Conservation (phyloP, 1,140 invertebrate species). For the Drosophila saltans region DNA sequence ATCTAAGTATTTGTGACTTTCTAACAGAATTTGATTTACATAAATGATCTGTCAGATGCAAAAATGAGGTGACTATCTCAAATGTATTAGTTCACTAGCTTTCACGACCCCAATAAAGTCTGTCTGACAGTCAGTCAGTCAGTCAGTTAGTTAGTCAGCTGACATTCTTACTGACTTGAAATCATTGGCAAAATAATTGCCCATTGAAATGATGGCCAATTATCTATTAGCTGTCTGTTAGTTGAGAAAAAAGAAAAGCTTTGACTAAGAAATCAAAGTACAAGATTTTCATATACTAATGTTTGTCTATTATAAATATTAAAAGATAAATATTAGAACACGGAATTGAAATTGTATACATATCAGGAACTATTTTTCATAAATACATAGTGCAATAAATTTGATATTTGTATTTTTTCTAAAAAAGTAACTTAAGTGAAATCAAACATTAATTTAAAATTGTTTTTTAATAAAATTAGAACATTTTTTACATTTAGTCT, state of each 20-base stretch:
- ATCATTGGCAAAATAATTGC: constrained; percentile 51
- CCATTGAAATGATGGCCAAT: constrained; percentile 60
- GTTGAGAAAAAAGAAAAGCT: not conserved
- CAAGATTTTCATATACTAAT: not conserved
- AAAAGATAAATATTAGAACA: too few species aligned
- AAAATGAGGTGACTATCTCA: constrained; percentile 2
- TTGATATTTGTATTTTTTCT: too few species aligned
- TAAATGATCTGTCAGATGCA: constrained; percentile 53
- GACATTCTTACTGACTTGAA: constrained; percentile 61
- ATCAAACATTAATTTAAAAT: too few species aligned
- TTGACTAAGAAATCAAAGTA: not conserved
- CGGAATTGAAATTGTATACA: too few species aligned
- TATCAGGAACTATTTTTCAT: too few species aligned
- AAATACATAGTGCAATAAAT: too few species aligned
- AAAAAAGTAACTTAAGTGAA: too few species aligned
- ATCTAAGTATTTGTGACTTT: constrained; percentile 54
- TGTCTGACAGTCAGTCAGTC: not conserved
- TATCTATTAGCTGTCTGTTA: constrained; percentile 42
- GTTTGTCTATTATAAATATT: too few species aligned
- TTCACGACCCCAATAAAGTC: constrained; percentile 70
- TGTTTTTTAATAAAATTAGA: too few species aligned
- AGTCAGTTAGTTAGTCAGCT: constrained; percentile 22
- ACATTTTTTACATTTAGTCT: too few species aligned
- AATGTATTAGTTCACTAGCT: constrained; percentile 46
- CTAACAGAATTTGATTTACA: constrained; percentile 70